These are phyloP conservation scores for Coptotermes formosanus DNA, from an alignment of 1,140 invertebrate genomes.

Conservation along the genomic window DNA sequence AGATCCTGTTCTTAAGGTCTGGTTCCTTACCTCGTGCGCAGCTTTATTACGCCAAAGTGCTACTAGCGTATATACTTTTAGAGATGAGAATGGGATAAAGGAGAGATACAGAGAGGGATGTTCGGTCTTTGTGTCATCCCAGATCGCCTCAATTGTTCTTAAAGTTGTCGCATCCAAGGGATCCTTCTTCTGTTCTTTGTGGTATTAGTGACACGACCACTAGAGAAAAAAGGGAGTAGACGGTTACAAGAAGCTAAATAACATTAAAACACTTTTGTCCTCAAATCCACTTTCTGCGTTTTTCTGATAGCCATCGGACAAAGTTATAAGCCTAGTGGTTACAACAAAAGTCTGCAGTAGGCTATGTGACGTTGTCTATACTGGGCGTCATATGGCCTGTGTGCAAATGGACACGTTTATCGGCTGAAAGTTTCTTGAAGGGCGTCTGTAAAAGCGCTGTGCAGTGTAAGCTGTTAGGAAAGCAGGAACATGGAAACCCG, in stretches of 20 bases:
- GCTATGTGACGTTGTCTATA: neutral
- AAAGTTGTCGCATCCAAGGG: neutral
- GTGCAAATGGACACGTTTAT: too few species aligned
- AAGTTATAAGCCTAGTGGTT: neutral
- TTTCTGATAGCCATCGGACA: neutral
- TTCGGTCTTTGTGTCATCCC: neutral
- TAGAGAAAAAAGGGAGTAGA: neutral
- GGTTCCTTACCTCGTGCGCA: too few species aligned
- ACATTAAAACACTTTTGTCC: neutral
- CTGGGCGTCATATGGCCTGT: neutral
- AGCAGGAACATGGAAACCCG: too few species aligned
- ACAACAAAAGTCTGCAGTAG: neutral
- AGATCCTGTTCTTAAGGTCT: too few species aligned
- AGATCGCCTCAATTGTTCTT: conserved; percentile 1
- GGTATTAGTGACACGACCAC: neutral
- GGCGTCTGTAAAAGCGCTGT: too few species aligned
- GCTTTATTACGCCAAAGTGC: neutral
- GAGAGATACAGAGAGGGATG: neutral
- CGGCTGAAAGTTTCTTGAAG: too few species aligned
- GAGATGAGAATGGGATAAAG: neutral
- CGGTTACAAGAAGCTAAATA: neutral
- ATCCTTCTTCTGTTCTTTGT: neutral
- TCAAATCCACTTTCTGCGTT: neutral
- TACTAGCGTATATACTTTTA: neutral
- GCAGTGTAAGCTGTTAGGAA: too few species aligned